phyloP scores from a whole-genome alignment of 2,888 invertebrate genomes.

The Onthophagus sagittarius region DNA sequence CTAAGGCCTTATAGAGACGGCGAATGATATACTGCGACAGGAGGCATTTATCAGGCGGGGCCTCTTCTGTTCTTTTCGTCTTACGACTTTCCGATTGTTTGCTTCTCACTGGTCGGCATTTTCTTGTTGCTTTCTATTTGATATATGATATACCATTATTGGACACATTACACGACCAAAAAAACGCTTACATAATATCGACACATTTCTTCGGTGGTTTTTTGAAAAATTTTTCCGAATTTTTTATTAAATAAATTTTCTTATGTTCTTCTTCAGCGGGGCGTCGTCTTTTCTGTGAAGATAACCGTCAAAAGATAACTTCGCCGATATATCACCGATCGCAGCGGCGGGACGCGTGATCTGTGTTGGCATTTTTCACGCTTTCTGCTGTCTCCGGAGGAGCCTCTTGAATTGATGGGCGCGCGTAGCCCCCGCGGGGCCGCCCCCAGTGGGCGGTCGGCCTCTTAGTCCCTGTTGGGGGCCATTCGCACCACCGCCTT shows the following conservation, averaged over 20 bases:
- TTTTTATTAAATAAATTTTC: background rate
- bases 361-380: constrained; percentile 38
- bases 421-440: background rate
- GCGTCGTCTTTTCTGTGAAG: background rate
- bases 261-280: background rate
- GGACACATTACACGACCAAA: background rate
- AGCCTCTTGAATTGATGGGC: constrained; percentile 12
- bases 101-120: background rate
- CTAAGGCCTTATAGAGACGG: background rate
- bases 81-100: background rate
- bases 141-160: background rate
- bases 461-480: constrained; percentile 20
- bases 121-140: background rate
- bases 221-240: background rate
- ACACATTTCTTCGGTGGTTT: background rate
- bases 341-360: constrained; percentile 12
- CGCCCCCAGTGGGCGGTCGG: background rate
- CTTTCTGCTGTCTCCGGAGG: constrained; percentile 32
- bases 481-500: constrained; percentile 38
- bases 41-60: background rate
- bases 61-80: background rate
- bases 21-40: background rate
- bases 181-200: background rate
- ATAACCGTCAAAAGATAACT: background rate
- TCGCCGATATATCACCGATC: constrained; percentile 5